Conservation (phyloP, 2,113 vertebrate species). For the Toxotes chatareus region DNA sequence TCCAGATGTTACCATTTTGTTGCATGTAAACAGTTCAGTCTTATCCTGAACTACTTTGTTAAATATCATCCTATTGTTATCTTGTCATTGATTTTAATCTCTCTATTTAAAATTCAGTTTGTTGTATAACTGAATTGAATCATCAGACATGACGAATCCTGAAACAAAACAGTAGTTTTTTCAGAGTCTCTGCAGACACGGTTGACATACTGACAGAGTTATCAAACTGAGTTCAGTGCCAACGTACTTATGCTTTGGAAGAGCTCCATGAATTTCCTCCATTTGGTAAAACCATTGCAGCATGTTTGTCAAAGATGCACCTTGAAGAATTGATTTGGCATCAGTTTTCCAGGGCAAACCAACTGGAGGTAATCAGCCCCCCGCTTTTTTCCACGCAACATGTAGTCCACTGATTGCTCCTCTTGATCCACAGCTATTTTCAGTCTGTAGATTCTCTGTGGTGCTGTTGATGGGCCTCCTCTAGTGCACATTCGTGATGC, state of each 20-base stretch:
- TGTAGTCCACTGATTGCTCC: conserved; percentile 71
- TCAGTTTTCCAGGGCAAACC: conserved; percentile 54
- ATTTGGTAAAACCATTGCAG: conserved; percentile 47
- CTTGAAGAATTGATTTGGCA: conserved; percentile 67
- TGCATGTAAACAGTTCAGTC: not conserved
- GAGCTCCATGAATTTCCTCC: conserved; percentile 24
- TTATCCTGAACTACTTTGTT: not conserved
- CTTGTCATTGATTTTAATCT: not conserved
- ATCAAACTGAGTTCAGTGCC: conserved; percentile 18
- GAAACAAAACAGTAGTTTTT: not conserved
- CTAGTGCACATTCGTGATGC: conserved; percentile 21
- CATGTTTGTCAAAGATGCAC: conserved; percentile 56
- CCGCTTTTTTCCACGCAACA: conserved; percentile 64
- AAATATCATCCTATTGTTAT: not conserved
- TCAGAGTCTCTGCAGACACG: conserved; percentile 5
- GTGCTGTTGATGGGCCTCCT: conserved; percentile 40
- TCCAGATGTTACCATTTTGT: not conserved
- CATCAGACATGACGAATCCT: not conserved
- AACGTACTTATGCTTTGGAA: conserved; percentile 11
- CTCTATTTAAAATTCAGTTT: not conserved
- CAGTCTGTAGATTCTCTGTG: conserved; percentile 23
- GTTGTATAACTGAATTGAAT: not conserved
- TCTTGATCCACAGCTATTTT: conserved; percentile 62
- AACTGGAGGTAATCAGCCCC: conserved; percentile 69
- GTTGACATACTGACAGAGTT: conserved; percentile 40